These are phyloP conservation scores for Gallinago stenura DNA, from an alignment of 2,797 vertebrate species.

Conservation along the genomic window DNA sequence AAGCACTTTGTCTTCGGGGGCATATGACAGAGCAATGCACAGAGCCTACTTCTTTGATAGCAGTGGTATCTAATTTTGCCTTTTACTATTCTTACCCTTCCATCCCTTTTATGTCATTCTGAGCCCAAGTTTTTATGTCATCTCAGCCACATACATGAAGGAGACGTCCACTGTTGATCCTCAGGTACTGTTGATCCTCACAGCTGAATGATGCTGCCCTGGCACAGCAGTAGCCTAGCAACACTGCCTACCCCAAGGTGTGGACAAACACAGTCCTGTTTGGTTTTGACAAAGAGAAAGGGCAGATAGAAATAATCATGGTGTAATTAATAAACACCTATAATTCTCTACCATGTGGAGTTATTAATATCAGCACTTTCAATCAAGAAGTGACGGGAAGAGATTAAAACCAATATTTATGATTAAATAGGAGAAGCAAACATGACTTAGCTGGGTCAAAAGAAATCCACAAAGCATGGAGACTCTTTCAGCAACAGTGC, in stretches of 20 bases:
- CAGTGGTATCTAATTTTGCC: neutral
- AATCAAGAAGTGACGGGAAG: neutral
- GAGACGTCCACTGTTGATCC: neutral
- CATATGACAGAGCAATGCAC: neutral
- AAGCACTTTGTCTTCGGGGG: neutral
- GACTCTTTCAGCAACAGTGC: neutral
- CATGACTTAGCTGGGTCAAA: neutral
- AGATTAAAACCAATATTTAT: neutral
- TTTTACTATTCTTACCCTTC: neutral
- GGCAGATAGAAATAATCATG: neutral
- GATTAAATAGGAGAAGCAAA: neutral
- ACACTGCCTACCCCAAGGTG: neutral
- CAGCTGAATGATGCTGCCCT: neutral
- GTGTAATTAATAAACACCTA: neutral
- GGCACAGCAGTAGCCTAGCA: slow-evolving; percentile 5
- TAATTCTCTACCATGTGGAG: neutral
- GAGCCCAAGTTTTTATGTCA: neutral
- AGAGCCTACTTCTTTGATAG: neutral
- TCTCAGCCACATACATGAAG: rapidly evolving
- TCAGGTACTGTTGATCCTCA: neutral
- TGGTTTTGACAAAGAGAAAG: neutral
- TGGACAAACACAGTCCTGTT: neutral
- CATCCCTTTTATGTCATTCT: neutral
- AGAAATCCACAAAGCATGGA: neutral
- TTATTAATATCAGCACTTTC: neutral